Evolutionary conservation across 2,888 invertebrate species (phyloP), one percentile per base, ranked within the genome.

Genomic region (Reticulitermes lucifugus): DNA sequence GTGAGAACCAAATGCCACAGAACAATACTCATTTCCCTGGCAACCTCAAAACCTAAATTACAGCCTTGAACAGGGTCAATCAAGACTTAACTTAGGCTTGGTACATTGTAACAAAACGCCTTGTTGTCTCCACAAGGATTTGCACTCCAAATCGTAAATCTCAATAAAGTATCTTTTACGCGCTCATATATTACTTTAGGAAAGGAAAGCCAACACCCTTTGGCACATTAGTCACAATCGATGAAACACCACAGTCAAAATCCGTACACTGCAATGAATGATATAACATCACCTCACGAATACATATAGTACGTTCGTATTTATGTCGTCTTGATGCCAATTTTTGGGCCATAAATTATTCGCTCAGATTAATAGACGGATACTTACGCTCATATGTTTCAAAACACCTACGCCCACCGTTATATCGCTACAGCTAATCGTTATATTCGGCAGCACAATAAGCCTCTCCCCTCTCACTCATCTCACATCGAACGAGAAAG

Each of bases 181-280:
- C 55, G 14, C 55, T 55, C 14, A 18, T 55, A 55, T 14, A 5
- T 18, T 18, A 55, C 18, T 14, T 46, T 18, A 18, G 14, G 90
- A 89, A 89, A 87, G 86, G 79, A 83, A 82, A 85, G 86, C 85
- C 86, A 87, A 87, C 87, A 87, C 85, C 87, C 87, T 88, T 51
- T 25, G 29, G 25, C 79, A 79, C 25, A 70, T 79, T 84, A 79
- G 84, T 84, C 84, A 84, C 70, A 79, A 84, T 84, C 84, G 79
- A 84, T 84, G 65, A 65, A 70, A 25, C 29, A 73, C 41, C 59
- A 75, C 9, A 55, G 65, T 46, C n/a, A 35, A 73, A 73, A 35
- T 75, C 41, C 65, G 79, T 10, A 4, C 70, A 29, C 70, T 84
- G 21, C 41, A 70, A 60, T 35, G 14, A n/a, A 18, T 43, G 14